Conservation (phyloP, 1,140 invertebrate genomes). For the Melipona quadrifasciata region DNA sequence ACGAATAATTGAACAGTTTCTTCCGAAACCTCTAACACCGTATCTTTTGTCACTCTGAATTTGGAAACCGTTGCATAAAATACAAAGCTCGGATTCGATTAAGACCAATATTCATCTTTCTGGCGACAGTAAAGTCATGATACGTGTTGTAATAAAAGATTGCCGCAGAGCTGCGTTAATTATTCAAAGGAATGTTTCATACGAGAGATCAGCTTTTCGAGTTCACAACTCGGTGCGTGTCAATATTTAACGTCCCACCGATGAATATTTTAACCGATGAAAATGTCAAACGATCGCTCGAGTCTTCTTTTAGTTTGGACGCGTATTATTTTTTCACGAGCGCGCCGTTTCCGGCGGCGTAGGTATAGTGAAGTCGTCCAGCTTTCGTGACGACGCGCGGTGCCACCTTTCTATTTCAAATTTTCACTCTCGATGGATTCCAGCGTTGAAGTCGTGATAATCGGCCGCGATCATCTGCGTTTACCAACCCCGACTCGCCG, state of each 20-base stretch:
- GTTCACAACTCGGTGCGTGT: neutral
- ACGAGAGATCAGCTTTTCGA: neutral
- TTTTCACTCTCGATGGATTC: constrained; percentile 42
- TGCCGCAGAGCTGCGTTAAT: neutral
- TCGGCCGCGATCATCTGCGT: constrained; percentile 28
- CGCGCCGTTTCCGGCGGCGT: neutral
- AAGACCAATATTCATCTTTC: neutral
- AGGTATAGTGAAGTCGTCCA: neutral
- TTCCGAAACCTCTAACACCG: too few species aligned
- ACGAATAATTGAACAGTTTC: too few species aligned
- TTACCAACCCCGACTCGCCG: neutral
- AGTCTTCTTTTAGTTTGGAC: too few species aligned
- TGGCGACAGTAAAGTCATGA: neutral
- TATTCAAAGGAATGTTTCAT: neutral
- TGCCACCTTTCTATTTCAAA: constrained; percentile 24
- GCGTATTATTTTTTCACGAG: neutral
- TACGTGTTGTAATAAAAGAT: neutral
- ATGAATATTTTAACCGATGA: neutral
- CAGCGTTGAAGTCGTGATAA: constrained; percentile 33
- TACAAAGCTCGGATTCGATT: neutral
- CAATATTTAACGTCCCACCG: neutral
- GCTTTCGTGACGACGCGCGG: constrained; percentile 18
- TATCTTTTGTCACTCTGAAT: neutral
- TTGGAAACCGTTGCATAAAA: neutral
- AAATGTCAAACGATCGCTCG: neutral